Evolutionary conservation across 2,113 vertebrate species (phyloP).

Genomic region (Psilopsiagon aurifrons): DNA sequence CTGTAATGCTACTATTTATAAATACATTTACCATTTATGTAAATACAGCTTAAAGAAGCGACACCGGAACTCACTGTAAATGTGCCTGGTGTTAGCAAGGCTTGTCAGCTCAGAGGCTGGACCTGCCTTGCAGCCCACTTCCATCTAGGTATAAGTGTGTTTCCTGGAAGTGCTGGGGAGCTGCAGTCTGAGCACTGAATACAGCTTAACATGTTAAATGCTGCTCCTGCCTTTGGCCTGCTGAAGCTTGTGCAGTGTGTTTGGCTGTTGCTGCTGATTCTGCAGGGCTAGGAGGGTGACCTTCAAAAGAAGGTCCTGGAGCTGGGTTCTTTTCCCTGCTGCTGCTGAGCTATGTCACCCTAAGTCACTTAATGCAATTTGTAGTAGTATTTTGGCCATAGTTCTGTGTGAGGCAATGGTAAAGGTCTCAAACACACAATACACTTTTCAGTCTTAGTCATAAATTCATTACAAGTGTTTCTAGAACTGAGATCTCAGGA

Average conservation of each 20-base stretch:
- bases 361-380: neutral
- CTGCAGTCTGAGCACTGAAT: neutral
- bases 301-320: neutral
- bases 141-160: neutral
- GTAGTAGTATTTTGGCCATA: neutral
- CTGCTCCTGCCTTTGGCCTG: neutral
- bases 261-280: neutral
- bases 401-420: neutral
- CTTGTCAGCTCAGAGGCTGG: neutral
- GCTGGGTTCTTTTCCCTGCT: neutral
- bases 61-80: neutral
- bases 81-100: neutral
- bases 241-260: neutral
- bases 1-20: neutral
- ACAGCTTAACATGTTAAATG: neutral
- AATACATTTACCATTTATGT: neutral
- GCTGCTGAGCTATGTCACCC: neutral
- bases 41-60: neutral
- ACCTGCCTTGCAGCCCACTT: neutral
- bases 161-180: neutral
- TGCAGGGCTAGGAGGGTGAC: neutral
- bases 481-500: neutral
- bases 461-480: neutral
- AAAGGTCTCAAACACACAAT: neutral
- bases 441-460: neutral